A percentile compares a stretch with the other conserved stretches of the same genome.
Evolutionary conservation across 2,797 vertebrate genomes (phyloP).

Genomic region (Crocidura indochinensis): DNA sequence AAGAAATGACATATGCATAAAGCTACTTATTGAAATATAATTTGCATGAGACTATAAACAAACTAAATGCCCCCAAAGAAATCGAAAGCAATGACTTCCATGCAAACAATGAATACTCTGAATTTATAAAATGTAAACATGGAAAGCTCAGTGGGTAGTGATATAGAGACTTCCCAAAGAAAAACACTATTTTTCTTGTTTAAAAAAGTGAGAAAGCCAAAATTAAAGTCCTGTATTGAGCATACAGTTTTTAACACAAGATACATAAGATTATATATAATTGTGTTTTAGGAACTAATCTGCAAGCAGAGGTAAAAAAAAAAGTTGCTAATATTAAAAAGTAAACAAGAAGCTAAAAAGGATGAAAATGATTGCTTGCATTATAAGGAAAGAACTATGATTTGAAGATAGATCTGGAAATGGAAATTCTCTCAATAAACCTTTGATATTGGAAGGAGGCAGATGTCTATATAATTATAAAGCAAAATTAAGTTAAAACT

Average conservation of each 20-base stretch:
- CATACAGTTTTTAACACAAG: not conserved
- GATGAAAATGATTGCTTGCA: too few species aligned
- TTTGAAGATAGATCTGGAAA: too few species aligned
- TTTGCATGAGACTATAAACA: not conserved
- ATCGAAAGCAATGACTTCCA: not conserved
- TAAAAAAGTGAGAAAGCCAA: slow-evolving; percentile 28
- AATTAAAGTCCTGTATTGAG: slow-evolving; percentile 1
- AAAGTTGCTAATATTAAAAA: too few species aligned
- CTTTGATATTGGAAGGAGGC: too few species aligned
- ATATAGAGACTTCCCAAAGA: slow-evolving; percentile 11
- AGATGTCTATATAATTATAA: too few species aligned
- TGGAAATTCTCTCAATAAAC: too few species aligned
- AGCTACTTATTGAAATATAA: not conserved
- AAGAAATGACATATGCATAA: not conserved
- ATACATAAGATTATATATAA: not conserved
- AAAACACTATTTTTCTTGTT: not conserved
- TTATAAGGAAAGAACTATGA: too few species aligned
- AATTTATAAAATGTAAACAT: not conserved
- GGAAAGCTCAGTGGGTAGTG: not conserved
- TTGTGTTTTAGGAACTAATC: too few species aligned
- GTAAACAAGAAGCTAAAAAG: too few species aligned
- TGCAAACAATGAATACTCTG: not conserved
- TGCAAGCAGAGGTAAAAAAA: too few species aligned
- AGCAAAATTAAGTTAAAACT: too few species aligned
- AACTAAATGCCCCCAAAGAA: not conserved